Conservation (phyloP, 2,113 vertebrate species). For the Python bivittatus region DNA sequence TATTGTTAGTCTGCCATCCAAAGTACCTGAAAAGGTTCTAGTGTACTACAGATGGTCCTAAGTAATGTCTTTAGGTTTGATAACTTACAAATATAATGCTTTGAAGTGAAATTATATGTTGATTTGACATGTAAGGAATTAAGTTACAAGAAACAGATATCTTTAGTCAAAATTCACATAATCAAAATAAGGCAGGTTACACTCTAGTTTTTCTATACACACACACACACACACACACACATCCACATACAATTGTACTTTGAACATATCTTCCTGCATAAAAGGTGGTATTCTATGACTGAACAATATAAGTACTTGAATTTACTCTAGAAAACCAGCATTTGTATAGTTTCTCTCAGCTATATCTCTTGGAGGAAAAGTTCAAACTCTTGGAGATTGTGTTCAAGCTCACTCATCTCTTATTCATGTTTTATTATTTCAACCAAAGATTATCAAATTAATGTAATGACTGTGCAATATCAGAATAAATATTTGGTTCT, state of each 20-base stretch:
- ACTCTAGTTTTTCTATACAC: too few relatives aligned
- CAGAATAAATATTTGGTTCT: neutral
- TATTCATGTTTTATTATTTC: neutral
- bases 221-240: too few relatives aligned
- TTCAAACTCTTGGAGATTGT: neutral
- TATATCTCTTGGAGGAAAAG: neutral
- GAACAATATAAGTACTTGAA: neutral
- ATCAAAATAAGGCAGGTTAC: neutral
- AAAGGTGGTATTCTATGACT: neutral
- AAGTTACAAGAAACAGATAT: neutral
- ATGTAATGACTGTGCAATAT: neutral
- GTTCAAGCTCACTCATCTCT: neutral
- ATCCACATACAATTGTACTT: too few relatives aligned
- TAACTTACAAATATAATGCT: neutral
- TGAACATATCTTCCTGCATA: neutral
- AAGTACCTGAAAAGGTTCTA: neutral
- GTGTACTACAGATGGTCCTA: neutral
- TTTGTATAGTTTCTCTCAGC: neutral
- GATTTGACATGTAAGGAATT: neutral
- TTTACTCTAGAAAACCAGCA: neutral
- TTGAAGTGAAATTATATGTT: neutral
- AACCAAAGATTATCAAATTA: neutral
- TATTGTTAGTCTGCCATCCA: neutral
- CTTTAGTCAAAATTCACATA: neutral
- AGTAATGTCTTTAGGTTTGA: neutral